phyloP scores from a whole-genome alignment of 2,888 invertebrate genomes.

The Acronicta aceris region DNA sequence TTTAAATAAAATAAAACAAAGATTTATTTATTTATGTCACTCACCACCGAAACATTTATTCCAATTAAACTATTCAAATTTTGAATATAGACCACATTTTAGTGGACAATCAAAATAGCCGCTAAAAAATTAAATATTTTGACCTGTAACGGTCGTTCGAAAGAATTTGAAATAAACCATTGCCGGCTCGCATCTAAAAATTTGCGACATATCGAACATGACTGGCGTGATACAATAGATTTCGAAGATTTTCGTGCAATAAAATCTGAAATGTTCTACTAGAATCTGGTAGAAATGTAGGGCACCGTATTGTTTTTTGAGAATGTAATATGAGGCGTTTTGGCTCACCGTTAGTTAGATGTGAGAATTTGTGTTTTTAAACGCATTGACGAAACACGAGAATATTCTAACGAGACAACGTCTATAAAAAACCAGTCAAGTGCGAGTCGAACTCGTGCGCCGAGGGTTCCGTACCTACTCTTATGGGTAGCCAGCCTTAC shows the following conservation, averaged over 20 bases:
- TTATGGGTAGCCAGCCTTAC: no score
- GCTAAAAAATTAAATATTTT: conserved; percentile 17
- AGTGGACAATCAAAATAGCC: neutral
- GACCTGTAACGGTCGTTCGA: conserved; percentile 20
- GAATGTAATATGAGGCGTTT: no score
- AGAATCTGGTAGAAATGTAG: conserved; percentile 19
- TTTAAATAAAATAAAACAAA: no score
- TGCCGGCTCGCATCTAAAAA: conserved; percentile 28
- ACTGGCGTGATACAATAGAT: conserved; percentile 50
- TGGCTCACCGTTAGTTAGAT: no score
- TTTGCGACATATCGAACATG: conserved; percentile 45
- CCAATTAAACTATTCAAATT: conserved; percentile 30
- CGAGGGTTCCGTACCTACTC: no score
- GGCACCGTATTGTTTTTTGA: conserved; percentile 11
- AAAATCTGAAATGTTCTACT: conserved; percentile 26
- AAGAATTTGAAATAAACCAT: conserved; percentile 50
- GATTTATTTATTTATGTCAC: neutral
- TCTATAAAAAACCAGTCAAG: no score
- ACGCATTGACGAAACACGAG: neutral
- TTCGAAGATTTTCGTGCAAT: conserved; percentile 32
- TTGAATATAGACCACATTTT: neutral
- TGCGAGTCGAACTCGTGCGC: no score
- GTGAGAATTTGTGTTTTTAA: no score
- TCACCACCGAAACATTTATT: conserved; percentile 1
- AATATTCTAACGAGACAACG: neutral